phyloP scores from a whole-genome alignment of 2,113 vertebrate genomes.

The Entelurus aequoreus region DNA sequence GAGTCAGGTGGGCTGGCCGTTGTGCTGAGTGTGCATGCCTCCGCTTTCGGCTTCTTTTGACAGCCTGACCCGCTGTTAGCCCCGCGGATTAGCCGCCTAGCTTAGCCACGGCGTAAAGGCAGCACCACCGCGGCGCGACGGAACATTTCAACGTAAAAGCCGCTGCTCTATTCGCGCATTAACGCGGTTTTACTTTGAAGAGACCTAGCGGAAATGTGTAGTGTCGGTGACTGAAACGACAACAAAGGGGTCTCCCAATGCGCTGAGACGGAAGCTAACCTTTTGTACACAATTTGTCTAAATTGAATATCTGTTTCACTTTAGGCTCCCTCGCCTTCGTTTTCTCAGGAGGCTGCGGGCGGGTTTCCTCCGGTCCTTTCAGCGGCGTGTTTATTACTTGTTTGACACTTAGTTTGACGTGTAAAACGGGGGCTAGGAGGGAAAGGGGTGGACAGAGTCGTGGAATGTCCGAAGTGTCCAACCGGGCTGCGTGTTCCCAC shows the following conservation, averaged over 20 bases:
- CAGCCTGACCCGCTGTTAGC: constrained; percentile 39
- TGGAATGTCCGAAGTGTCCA: constrained; percentile 52
- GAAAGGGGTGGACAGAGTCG: constrained; percentile 30
- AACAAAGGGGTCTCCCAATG: constrained; percentile 9
- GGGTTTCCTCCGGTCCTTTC: constrained; percentile 38
- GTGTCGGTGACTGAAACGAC: neutral
- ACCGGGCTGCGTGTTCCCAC: constrained; percentile 22
- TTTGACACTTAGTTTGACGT: constrained; percentile 50
- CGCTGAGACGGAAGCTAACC: constrained; percentile 45
- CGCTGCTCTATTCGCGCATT: rapidly evolving
- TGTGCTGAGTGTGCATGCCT: constrained; percentile 54
- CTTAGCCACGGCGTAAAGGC: constrained; percentile 17
- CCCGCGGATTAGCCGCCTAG: constrained; percentile 37
- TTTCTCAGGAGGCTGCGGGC: neutral
- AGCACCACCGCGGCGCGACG: rapidly evolving
- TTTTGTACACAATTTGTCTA: constrained; percentile 23
- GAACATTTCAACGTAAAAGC: constrained; percentile 29
- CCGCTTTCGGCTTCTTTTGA: constrained; percentile 32
- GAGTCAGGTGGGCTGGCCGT: constrained; percentile 61
- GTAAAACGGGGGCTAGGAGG: constrained; percentile 24
- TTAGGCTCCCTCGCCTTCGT: neutral
- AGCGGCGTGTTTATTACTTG: constrained; percentile 56
- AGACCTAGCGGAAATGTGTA: neutral
- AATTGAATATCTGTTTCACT: no score
- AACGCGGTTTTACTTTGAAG: constrained; percentile 36